Evolutionary conservation across 2,797 vertebrate species (phyloP).

Genomic region (Coluber constrictor): DNA sequence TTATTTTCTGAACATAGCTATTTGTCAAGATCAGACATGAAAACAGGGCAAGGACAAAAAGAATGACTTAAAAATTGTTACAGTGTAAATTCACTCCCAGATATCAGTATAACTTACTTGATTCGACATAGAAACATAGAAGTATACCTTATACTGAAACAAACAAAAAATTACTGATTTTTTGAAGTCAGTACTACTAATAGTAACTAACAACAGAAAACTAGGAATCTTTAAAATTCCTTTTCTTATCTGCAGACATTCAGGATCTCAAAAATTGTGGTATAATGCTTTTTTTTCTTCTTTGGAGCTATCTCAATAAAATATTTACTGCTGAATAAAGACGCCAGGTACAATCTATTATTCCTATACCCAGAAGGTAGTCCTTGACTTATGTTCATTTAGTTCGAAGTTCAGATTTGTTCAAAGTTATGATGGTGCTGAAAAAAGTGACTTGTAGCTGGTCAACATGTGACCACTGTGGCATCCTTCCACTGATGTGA

Average conservation of each 20-base stretch:
- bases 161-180: neutral
- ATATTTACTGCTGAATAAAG: neutral
- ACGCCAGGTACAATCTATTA: neutral
- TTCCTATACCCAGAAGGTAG: neutral
- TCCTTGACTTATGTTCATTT: neutral
- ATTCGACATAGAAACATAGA: neutral
- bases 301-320: neutral
- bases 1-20: neutral
- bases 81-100: neutral
- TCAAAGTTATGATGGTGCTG: neutral
- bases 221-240: neutral
- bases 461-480: neutral
- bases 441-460: neutral
- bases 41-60: neutral
- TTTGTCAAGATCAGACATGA: neutral
- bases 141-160: neutral
- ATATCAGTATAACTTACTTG: neutral
- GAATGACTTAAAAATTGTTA: neutral
- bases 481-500: neutral
- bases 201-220: neutral
- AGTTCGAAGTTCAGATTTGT: neutral
- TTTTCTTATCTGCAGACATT: neutral
- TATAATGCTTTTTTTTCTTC: neutral
- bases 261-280: neutral
- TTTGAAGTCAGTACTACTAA: too few relatives aligned